Evolutionary conservation across 2,797 vertebrate species (phyloP), one percentile per base, ranked within the genome.

Genomic region (Acanthurus lineatus): DNA sequence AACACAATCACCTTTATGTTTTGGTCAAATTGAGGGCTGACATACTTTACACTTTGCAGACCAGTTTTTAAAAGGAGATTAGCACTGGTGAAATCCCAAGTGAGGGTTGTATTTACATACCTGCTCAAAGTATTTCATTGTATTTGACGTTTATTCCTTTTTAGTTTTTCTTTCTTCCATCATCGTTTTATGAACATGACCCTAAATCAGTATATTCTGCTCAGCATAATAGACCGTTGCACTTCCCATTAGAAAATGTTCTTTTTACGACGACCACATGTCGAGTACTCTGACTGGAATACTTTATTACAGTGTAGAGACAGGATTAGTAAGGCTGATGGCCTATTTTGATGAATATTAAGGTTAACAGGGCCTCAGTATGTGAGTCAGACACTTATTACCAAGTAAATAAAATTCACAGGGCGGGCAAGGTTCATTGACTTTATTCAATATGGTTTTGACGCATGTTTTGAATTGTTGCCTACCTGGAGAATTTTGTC

Each of bases 21-120:
- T 76, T 77, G 42, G 53, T 82, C 67, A 83, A 45, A 87, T 40
- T 63, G 28, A 66, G 56, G 42, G 61, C 56, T 89, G 83, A 77
- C 78, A 73, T 53, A 65, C 59, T 56, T 42, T 68, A 81, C 81
- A 53, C 61, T 81, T 73, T 63, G 75, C 69, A 62, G 22, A 78
- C 47, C 12, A 32, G 20, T 68, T 22, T 69, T 69, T 44, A 75
- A 51, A 69, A 56, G 57, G n/a, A 77, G 67, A 79, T 79, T 77
- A 44, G 59, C 67, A 63, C 22, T 65, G 57, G 45, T 52, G 49
- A 76, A 63, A 57, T 76, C 58, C 64, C 44, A 44, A 6, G 2
- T 16, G 38, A 12, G 53, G 28, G 16, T 42, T 68, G 49, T 44
- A 49, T 76, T 82, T 73, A 20, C 48, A 73, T 82, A 81, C 67